Base-by-base conservation (phyloP, 2,888 invertebrate genomes). In the Bombyx huttoni region DNA sequence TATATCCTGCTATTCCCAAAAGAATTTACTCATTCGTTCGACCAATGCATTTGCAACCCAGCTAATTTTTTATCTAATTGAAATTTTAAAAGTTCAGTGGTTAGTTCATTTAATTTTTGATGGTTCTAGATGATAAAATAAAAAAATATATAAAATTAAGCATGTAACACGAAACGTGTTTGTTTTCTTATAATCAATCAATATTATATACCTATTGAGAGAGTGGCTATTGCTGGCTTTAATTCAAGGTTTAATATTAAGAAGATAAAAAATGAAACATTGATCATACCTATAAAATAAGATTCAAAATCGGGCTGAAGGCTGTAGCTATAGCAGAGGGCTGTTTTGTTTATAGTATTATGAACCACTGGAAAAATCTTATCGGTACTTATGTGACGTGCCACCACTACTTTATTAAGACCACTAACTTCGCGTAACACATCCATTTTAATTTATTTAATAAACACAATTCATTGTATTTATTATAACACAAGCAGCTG, bases 251-350 rank as follows among this genome's bases (percentile, higher is more conserved):
- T 24, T 24, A 24, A 24, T 24, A 24, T 24, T 1, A 24, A 40
- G 40, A 10, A 3, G 12, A 10, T 40, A 40, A 40, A 35, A 51
- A 52, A 49, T 46, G 7, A 50, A 48, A 34, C 7, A 49, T 46
- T 53, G 49, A 47, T 51, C 52, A 72, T 78, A 89, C 89, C 89
- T 79, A 75, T 61, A 50, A 75, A 67, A 61, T 89, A 88, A 13
- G 82, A 64, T 48, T 62, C 64, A 54, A 87, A 78, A 64, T 84
- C 81, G 13, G 89, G 89, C 57, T 78, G 70, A 54, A 78, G 65
- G 59, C 72, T 82, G 63, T 79, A 78, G 49, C 67, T 76, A 64
- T 79, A 71, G 65, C 88, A 88, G 59, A 81, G 64, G 14, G 81
- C 59, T n/a, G 81, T 77, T 24, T 82, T 73, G 58, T 87, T 87